These are phyloP conservation scores for Amblyjoppa proteus DNA, from an alignment of 2,888 invertebrate species.

Conservation along the genomic window DNA sequence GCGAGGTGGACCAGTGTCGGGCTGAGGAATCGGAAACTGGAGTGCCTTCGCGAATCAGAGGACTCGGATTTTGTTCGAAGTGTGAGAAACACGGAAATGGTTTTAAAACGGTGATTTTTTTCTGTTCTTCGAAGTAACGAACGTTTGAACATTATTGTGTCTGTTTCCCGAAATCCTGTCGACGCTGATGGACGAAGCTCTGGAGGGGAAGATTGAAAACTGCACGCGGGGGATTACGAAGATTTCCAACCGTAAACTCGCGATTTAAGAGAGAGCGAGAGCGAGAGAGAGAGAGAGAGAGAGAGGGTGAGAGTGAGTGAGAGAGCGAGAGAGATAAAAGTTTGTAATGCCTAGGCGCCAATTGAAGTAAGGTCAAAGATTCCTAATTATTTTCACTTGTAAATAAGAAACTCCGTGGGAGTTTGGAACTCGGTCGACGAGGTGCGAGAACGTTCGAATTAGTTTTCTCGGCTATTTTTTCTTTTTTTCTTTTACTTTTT, in stretches of 20 bases:
- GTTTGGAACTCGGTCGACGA: conserved; percentile 31
- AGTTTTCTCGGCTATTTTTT: not conserved
- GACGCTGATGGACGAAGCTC: conserved; percentile 18
- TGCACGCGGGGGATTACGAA: conserved; percentile 18
- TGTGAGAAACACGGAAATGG: conserved; percentile 15
- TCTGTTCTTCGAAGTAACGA: not conserved
- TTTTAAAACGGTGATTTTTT: conserved; percentile 36
- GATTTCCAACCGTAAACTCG: conserved; percentile 8
- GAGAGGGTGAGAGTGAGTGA: not conserved
- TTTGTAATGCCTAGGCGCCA: conserved; percentile 68
- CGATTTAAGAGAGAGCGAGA: conserved; percentile 13
- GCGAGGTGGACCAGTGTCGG: conserved; percentile 44
- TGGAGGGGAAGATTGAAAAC: not conserved
- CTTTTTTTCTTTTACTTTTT: conserved; percentile 17
- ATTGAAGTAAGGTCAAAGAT: conserved; percentile 68
- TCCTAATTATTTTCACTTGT: conserved; percentile 66
- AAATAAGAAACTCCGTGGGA: conserved; percentile 63
- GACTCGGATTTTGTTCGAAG: conserved; percentile 9
- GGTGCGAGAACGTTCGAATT: conserved; percentile 54
- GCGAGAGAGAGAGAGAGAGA: not conserved
- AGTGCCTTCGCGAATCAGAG: not conserved
- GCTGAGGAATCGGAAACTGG: not conserved
- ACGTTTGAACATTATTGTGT: conserved; percentile 21
- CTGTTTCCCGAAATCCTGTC: conserved; percentile 19
- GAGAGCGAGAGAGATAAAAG: conserved; percentile 18